Conservation (phyloP, 2,113 vertebrate genomes). For the Melanerpes formicivorus region DNA sequence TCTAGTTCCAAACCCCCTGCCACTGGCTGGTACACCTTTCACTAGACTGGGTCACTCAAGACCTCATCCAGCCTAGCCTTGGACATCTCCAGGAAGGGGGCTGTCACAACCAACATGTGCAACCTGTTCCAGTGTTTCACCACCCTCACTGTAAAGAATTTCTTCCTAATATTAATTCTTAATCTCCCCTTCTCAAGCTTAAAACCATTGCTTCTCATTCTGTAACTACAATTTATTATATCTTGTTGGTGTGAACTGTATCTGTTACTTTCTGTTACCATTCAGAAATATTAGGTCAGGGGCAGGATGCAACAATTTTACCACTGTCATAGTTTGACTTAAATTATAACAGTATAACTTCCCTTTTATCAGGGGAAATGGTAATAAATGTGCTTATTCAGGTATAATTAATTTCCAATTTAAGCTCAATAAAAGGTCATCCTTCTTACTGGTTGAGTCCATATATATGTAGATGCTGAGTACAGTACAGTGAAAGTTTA, state of each 20-base stretch:
- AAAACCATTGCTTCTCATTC: too few relatives aligned
- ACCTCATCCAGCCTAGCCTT: too few relatives aligned
- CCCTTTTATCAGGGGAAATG: constrained; percentile 55
- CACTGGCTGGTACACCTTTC: too few relatives aligned
- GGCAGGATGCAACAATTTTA: constrained; percentile 19
- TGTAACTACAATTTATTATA: background rate
- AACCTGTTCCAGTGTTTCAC: too few relatives aligned
- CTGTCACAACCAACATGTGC: too few relatives aligned
- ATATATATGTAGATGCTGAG: background rate
- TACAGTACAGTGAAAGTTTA: background rate
- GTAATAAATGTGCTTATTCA: constrained; percentile 56
- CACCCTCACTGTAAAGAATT: too few relatives aligned
- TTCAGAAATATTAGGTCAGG: constrained; percentile 51
- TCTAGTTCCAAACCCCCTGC: too few relatives aligned
- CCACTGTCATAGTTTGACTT: constrained; percentile 35
- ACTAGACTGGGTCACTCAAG: too few relatives aligned
- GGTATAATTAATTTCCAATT: constrained; percentile 46
- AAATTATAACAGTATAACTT: constrained; percentile 58
- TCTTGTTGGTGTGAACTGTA: background rate
- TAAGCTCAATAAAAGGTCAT: background rate
- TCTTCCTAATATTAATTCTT: too few relatives aligned
- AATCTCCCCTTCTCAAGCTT: too few relatives aligned
- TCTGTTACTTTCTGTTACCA: constrained; percentile 13
- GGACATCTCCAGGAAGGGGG: too few relatives aligned
- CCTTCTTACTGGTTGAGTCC: background rate